Evolutionary conservation across 2,888 invertebrate genomes (phyloP), one percentile per base, ranked within the genome.

Genomic region (Drosophila crucigera): DNA sequence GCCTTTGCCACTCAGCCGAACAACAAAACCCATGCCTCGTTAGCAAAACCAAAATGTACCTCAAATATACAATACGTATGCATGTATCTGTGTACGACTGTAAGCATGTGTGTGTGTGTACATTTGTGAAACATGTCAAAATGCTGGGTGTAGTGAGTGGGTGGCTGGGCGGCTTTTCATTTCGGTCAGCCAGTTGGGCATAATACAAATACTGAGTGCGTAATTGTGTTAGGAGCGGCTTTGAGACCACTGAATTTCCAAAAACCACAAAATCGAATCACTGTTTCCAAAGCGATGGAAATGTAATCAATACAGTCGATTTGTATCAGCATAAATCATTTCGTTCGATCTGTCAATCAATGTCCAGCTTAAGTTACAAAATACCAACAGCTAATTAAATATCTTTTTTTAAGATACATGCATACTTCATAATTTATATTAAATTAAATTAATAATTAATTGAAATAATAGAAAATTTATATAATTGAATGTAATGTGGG

Each of bases 1-100:
- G 79, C 73, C 61, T 62, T 10, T 41, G 58, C 60, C 74, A 63
- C 69, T 64, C 60, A 52, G 47, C 47, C 60, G 41, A 76, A 77
- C 59, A 63, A 62, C 65, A 70, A 67, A 67, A 68, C 71, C 50
- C 59, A 55, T 75, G 62, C 63, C 64, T 78, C 74, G 78, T 78
- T 77, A 78, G 56, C 69, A 61, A 63, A 56, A 41, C 58, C 52
- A 69, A 77, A 76, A 76, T 73, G 64, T 47, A 54, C 30, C 47
- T 56, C 55, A 43, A 67, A 53, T 43, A 49, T 59, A 49, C 33
- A 39, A 37, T 47, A 22, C 16, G 25, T 33, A 19, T 19, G 11
- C 16, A 33, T 28, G 25, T 16, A 11, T 43, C 5, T 11, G 43
- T 41, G n/a, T 22, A 14, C 5, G 1, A 22, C 5, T 22, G 35